Conservation (phyloP, 2,113 vertebrate species). For the Cnemophilus loriae region DNA sequence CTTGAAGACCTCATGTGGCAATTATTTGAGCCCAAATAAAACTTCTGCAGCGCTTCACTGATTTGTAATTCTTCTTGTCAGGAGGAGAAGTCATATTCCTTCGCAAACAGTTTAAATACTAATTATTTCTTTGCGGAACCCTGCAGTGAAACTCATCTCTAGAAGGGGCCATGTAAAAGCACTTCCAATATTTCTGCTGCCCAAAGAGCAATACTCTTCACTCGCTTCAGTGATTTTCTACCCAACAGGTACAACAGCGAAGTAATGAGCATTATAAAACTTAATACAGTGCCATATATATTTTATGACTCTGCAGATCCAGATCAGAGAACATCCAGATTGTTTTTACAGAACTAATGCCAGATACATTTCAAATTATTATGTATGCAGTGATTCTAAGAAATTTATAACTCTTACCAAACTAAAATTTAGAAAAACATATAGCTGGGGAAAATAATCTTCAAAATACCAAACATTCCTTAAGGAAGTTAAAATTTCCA, state of each 20-base stretch:
- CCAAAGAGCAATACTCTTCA: constrained; percentile 45
- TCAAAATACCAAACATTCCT: background rate
- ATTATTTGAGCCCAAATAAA: constrained; percentile 31
- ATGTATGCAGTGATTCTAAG: background rate
- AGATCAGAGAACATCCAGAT: constrained; percentile 56
- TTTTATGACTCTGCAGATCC: constrained; percentile 45
- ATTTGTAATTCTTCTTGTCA: constrained; percentile 13
- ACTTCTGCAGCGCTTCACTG: background rate
- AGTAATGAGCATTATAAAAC: constrained; percentile 64
- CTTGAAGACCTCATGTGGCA: background rate
- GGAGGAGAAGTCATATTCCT: background rate
- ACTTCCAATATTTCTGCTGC: constrained; percentile 53
- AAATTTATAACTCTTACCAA: background rate
- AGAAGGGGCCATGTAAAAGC: constrained; percentile 2
- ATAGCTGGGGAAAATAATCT: background rate
- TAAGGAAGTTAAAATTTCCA: background rate
- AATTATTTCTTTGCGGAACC: constrained; percentile 47
- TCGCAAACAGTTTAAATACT: constrained; percentile 28
- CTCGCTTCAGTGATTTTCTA: constrained; percentile 31
- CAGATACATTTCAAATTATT: constrained; percentile 28
- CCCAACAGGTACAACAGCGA: constrained; percentile 47
- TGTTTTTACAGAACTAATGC: constrained; percentile 46
- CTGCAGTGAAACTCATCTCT: constrained; percentile 5
- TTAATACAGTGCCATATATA: constrained; percentile 51
- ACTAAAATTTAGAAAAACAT: background rate